Evolutionary conservation across 1,140 invertebrate species (phyloP).

Genomic region (Sesamia nonagrioides): DNA sequence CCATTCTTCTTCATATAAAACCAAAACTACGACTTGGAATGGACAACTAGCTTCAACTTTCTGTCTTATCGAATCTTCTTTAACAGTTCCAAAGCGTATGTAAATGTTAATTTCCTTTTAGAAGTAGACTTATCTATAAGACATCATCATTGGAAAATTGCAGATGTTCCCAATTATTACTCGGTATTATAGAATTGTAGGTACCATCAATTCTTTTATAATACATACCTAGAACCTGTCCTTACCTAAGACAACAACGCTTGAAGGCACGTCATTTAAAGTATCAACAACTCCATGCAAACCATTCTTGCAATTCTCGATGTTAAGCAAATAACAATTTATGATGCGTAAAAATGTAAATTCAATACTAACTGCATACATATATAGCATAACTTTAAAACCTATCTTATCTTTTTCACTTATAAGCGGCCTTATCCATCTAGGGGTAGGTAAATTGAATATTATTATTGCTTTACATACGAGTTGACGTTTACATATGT

Average conservation of each 20-base stretch:
- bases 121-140: too few species aligned
- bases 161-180: not conserved
- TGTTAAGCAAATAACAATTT: slow-evolving; percentile 2
- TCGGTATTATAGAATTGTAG: too few species aligned
- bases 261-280: not conserved
- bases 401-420: slow-evolving; percentile 11
- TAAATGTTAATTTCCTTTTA: not conserved
- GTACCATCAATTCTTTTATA: not conserved
- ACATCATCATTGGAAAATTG: not conserved
- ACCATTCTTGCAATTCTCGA: not conserved
- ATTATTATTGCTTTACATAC: not conserved
- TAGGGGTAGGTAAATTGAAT: slow-evolving; percentile 23
- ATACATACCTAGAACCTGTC: not conserved
- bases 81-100: too few species aligned
- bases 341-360: slow-evolving; percentile 29
- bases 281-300: slow-evolving; percentile 7
- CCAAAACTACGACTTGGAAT: too few species aligned
- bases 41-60: too few species aligned
- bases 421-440: not conserved
- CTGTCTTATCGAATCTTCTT: too few species aligned
- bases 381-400: not conserved
- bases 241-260: not conserved
- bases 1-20: too few species aligned
- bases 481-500: slow-evolving; percentile 13
- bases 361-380: slow-evolving; percentile 1